Conservation (phyloP, 2,797 vertebrate species). For the Macrochelys suwanniensis region DNA sequence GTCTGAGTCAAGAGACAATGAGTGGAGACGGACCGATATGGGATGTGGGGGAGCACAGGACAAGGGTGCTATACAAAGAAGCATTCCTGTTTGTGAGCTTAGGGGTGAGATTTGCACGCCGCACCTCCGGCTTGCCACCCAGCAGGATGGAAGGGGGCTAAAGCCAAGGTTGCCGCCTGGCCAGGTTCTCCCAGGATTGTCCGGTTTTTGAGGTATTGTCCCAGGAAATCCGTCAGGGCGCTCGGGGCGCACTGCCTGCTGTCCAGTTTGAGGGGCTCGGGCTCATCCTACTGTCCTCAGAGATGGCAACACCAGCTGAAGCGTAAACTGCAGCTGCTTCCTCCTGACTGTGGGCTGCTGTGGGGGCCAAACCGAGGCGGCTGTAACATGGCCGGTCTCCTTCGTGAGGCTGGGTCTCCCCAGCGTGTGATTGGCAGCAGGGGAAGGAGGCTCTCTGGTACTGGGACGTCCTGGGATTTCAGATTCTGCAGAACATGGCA, state of each 20-base stretch:
- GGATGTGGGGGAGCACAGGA: background rate
- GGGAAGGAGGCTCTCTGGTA: background rate
- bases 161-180: background rate
- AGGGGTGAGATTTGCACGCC: background rate
- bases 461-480: background rate
- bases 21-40: background rate
- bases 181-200: no score
- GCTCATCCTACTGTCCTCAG: no score
- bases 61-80: background rate
- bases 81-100: background rate
- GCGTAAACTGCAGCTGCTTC: background rate
- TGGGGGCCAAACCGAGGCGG: background rate
- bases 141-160: background rate
- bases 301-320: background rate
- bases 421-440: background rate
- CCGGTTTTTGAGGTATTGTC: background rate
- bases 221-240: background rate
- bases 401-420: fast-evolving
- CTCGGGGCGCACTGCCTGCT: no score
- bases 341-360: background rate
- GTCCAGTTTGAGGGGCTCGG: no score
- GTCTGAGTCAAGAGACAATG: background rate
- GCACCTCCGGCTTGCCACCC: background rate
- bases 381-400: fast-evolving
- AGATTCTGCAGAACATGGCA: background rate